These are phyloP conservation scores for Montipora efflorescens DNA, from an alignment of 64 coral and sea anemone genomes.

Conservation along the genomic window DNA sequence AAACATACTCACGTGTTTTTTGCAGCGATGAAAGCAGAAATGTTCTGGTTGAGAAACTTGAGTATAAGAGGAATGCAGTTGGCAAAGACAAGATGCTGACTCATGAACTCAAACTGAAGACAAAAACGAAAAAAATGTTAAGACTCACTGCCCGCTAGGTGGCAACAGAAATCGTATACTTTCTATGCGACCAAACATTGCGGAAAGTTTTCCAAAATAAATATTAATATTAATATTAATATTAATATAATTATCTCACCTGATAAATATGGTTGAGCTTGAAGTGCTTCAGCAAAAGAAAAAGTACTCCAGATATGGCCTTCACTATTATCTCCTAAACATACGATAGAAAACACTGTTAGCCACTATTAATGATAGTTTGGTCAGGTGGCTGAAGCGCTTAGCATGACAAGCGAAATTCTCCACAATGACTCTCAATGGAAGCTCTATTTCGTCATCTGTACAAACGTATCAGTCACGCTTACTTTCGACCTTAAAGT, in stretches of 20 bases:
- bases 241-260: conserved; percentile 28
- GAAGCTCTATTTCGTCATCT: no score
- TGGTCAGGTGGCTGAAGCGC: no score
- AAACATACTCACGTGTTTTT: conserved; percentile 92
- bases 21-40: conserved; percentile 89
- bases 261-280: conserved; percentile 95
- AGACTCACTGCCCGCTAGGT: no score
- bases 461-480: no score
- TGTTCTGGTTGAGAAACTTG: conserved; percentile 97
- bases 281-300: conserved; percentile 93
- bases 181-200: no score
- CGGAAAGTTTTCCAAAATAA: no score
- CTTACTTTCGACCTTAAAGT: no score
- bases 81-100: conserved; percentile 94
- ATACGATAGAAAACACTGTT: neutral
- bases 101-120: conserved; percentile 95
- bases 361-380: no score
- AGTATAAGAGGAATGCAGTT: conserved; percentile 98
- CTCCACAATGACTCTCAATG: no score
- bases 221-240: no score
- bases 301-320: conserved; percentile 87
- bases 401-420: no score
- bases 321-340: conserved; percentile 95
- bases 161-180: no score
- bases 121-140: neutral